Evolutionary conservation across 2,797 vertebrate species (phyloP).

Genomic region (Pristis pectinata): DNA sequence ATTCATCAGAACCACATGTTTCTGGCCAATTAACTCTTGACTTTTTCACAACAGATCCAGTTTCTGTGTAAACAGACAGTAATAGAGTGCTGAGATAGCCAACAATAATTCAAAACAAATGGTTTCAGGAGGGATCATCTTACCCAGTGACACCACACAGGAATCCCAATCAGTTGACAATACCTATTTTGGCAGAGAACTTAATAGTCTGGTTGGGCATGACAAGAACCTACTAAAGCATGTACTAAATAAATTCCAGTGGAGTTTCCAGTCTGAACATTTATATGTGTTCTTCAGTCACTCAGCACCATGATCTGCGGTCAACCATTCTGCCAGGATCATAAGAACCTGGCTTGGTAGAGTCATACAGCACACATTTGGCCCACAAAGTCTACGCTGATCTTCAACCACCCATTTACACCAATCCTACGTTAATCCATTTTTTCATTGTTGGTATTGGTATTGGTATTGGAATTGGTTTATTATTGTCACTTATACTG

Average conservation of each 20-base stretch:
- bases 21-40: slow-evolving; percentile 6
- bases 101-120: slow-evolving; percentile 38
- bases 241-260: background rate
- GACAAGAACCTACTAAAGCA: background rate
- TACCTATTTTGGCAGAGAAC: background rate
- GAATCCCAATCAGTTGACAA: slow-evolving; percentile 19
- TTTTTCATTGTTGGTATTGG: no score
- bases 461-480: no score
- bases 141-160: background rate
- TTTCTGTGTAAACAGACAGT: slow-evolving; percentile 31
- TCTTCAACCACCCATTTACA: no score
- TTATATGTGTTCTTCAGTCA: background rate
- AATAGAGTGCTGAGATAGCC: slow-evolving; percentile 9
- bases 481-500: no score
- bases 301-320: background rate
- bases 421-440: no score
- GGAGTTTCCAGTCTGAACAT: background rate
- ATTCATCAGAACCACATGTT: slow-evolving; percentile 23
- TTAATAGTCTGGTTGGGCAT: background rate
- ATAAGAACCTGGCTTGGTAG: background rate
- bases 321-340: background rate
- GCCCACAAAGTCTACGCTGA: no score
- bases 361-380: no score
- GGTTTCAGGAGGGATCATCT: background rate
- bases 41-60: slow-evolving; percentile 24